These are phyloP conservation scores for Cerceris rybyensis DNA, from an alignment of 2,888 invertebrate species.

Conservation along the genomic window DNA sequence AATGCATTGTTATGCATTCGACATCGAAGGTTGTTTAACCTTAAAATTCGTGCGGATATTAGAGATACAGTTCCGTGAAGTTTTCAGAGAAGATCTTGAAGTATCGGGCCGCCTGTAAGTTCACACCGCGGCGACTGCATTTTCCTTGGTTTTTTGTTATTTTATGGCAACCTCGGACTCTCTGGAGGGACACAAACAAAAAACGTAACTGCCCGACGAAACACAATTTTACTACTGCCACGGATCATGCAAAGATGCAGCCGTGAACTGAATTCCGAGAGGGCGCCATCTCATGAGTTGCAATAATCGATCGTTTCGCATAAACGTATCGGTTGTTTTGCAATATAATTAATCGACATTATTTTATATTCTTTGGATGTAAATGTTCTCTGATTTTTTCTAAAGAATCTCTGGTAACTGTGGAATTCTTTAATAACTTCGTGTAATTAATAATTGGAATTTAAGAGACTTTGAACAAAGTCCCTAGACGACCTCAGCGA, in stretches of 20 bases:
- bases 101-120: not conserved
- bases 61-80: not conserved
- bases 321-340: too few species aligned
- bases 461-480: not conserved
- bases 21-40: constrained; percentile 50
- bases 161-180: not conserved
- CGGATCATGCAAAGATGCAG: constrained; percentile 34
- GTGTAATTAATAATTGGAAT: not conserved
- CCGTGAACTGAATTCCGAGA: not conserved
- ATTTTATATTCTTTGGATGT: too few species aligned
- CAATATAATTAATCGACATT: too few species aligned
- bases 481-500: not conserved
- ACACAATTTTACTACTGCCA: constrained; percentile 43
- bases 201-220: constrained; percentile 26
- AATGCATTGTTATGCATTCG: constrained; percentile 48
- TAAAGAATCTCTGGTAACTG: too few species aligned
- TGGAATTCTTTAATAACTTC: too few species aligned
- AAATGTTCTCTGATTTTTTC: too few species aligned
- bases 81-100: not conserved
- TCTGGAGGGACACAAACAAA: constrained; percentile 14
- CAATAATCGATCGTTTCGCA: too few species aligned
- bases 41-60: constrained; percentile 34
- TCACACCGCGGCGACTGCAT: not conserved
- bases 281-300: too few species aligned
- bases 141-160: not conserved